phyloP scores from a whole-genome alignment of 2,113 vertebrate species.

The Todiramphus chloris region DNA sequence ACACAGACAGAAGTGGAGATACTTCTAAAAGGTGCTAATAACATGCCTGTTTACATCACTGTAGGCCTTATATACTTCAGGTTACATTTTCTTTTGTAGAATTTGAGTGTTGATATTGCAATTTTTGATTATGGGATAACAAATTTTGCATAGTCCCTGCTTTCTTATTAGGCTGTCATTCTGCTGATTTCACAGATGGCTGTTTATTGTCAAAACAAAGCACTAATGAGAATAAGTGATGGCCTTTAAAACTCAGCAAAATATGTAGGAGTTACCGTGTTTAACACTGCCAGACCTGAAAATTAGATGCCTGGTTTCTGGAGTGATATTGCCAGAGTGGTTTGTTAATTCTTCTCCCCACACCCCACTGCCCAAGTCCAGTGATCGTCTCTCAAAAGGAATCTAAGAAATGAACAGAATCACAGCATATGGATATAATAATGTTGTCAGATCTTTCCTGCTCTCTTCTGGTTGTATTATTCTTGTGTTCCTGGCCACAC shows the following conservation, averaged over 20 bases:
- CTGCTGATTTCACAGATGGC: not conserved
- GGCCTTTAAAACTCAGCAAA: not conserved
- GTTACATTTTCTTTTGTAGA: not conserved
- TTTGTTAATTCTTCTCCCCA: not conserved
- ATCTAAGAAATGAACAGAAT: not conserved
- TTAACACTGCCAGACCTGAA: not conserved
- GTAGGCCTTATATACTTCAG: not conserved
- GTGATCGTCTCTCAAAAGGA: not conserved
- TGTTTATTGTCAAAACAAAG: not conserved
- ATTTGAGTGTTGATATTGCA: not conserved
- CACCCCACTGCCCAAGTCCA: not conserved
- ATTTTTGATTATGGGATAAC: not conserved
- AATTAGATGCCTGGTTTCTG: not conserved
- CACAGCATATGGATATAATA: not conserved
- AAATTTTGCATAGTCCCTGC: not conserved
- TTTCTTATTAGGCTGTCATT: not conserved
- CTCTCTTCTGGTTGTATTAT: not conserved
- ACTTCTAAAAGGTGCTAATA: not conserved
- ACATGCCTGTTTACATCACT: not conserved
- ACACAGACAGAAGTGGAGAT: too few species aligned
- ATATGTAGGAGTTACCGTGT: not conserved
- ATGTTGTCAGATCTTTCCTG: not conserved
- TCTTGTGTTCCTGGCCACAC: not conserved
- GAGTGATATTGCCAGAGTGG: not conserved
- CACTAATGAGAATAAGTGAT: not conserved